Conservation (phyloP, 2,888 invertebrate genomes). For the Luperina nickerlii region DNA sequence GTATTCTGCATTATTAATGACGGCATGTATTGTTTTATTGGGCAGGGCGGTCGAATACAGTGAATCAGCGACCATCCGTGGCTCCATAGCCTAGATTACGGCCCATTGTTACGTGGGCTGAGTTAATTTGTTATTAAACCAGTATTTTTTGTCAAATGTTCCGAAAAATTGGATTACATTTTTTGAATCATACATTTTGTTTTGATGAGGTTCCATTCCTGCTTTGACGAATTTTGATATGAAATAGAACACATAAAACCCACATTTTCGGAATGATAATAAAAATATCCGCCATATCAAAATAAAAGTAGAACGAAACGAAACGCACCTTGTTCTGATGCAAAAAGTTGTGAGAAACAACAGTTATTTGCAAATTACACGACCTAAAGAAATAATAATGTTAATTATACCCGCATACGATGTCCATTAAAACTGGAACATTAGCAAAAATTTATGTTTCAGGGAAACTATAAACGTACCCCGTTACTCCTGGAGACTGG, state of each 20-base stretch:
- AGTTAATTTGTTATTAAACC: slow-evolving; percentile 36
- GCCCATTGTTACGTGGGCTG: slow-evolving; percentile 57
- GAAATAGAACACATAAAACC: slow-evolving; percentile 10
- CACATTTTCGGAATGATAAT: neutral
- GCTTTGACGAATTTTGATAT: neutral
- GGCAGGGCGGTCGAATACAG: slow-evolving; percentile 43
- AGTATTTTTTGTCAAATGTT: slow-evolving; percentile 29
- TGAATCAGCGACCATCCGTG: slow-evolving; percentile 59
- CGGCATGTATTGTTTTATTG: slow-evolving; percentile 59
- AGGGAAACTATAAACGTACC: slow-evolving; percentile 11
- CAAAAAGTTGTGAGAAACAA: neutral
- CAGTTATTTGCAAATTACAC: slow-evolving; percentile 1
- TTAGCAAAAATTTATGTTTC: neutral
- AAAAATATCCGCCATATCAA: neutral
- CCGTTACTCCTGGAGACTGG: neutral
- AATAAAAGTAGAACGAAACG: neutral
- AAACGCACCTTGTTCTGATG: slow-evolving; percentile 6
- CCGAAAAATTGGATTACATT: neutral
- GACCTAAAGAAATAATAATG: slow-evolving; percentile 1
- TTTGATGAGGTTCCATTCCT: neutral
- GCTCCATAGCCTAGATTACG: slow-evolving; percentile 60
- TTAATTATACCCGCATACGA: slow-evolving; percentile 8
- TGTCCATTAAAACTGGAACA: neutral
- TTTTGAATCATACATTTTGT: neutral
- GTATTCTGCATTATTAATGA: slow-evolving; percentile 60